These are phyloP conservation scores for Corythornis leucogaster DNA, from an alignment of 2,797 vertebrate species.

Conservation along the genomic window DNA sequence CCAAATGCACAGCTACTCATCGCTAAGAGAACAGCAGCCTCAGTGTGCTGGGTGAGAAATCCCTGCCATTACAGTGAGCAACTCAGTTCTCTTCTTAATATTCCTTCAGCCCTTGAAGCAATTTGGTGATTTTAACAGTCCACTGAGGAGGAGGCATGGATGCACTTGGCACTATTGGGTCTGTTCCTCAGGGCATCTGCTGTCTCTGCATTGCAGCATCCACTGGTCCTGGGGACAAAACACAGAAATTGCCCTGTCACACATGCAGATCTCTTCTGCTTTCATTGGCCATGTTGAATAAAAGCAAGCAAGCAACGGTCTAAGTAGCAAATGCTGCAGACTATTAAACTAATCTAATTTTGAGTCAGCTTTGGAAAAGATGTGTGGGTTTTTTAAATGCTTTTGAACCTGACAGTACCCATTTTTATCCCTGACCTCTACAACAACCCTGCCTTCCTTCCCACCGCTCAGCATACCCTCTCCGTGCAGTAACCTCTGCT, in stretches of 20 bases:
- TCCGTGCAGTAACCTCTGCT: background rate
- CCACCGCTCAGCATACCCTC: background rate
- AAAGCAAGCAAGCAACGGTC: background rate
- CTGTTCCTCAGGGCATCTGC: background rate
- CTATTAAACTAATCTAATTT: background rate
- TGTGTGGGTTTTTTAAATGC: background rate
- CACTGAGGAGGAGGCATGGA: background rate
- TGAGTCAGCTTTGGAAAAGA: background rate
- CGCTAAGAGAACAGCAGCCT: background rate
- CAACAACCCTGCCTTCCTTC: background rate
- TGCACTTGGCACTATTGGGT: background rate
- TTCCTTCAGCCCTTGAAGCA: background rate
- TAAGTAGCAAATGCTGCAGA: background rate
- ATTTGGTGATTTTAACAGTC: background rate
- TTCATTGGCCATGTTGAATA: background rate
- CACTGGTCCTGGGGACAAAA: background rate
- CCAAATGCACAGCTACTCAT: background rate
- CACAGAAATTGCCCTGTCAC: background rate
- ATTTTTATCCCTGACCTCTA: conserved; percentile 15
- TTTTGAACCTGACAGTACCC: background rate
- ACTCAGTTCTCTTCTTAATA: background rate
- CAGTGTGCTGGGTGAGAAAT: background rate
- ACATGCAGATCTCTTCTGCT: background rate
- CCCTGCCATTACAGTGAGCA: background rate
- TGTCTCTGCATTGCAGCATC: background rate